These are phyloP conservation scores for Sepiola atlantica DNA, from an alignment of 2,888 invertebrate species.

Conservation along the genomic window DNA sequence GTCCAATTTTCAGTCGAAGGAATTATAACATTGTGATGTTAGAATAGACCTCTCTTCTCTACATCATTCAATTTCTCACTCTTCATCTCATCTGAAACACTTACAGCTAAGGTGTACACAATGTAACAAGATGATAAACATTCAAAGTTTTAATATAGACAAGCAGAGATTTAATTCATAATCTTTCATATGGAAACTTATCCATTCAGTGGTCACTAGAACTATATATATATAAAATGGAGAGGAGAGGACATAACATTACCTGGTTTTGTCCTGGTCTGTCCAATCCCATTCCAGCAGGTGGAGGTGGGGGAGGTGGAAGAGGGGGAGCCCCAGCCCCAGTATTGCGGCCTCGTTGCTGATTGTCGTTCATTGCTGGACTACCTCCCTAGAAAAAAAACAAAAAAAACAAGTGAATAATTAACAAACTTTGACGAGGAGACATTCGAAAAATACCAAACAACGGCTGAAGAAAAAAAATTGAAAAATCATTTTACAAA, in stretches of 20 bases:
- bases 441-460: background rate
- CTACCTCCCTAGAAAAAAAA: conserved; percentile 37
- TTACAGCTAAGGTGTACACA: too few species aligned
- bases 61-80: too few species aligned
- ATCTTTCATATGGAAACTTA: too few species aligned
- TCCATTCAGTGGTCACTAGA: too few species aligned
- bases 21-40: too few species aligned
- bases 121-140: too few species aligned
- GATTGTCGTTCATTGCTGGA: conserved; percentile 50
- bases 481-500: background rate
- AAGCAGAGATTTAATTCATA: too few species aligned
- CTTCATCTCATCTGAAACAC: too few species aligned
- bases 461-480: too few species aligned
- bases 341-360: conserved; percentile 52
- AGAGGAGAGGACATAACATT: background rate
- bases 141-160: too few species aligned
- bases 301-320: conserved; percentile 69
- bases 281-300: conserved; percentile 61
- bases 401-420: background rate
- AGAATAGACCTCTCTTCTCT: too few species aligned
- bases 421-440: background rate
- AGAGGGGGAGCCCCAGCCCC: conserved; percentile 69
- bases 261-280: conserved; percentile 48
- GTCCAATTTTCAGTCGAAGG: too few species aligned
- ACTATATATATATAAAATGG: background rate